Evolutionary conservation across 2,797 vertebrate species (phyloP).

Genomic region (Pagetopsis macropterus): DNA sequence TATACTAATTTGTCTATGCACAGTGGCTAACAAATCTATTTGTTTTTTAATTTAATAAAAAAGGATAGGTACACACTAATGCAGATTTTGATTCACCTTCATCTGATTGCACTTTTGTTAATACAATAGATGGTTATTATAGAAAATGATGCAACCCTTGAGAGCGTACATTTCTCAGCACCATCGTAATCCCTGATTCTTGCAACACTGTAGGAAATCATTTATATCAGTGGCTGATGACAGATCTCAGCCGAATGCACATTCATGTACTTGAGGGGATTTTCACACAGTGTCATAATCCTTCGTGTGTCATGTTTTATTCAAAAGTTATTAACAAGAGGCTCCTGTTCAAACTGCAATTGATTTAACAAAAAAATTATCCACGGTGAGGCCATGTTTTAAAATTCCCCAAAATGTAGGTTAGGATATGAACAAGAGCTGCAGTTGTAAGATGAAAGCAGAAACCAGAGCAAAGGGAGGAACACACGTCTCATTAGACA

Average conservation of each 20-base stretch:
- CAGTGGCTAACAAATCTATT: too few species aligned
- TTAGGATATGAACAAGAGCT: slow-evolving; percentile 33
- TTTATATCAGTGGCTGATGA: slow-evolving; percentile 40
- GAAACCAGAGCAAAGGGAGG: slow-evolving; percentile 34
- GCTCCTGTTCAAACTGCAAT: slow-evolving; percentile 23
- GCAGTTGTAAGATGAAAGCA: slow-evolving; percentile 42
- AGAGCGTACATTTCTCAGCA: background rate
- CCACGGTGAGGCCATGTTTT: slow-evolving; percentile 40
- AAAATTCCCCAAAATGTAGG: slow-evolving; percentile 42
- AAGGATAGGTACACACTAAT: background rate
- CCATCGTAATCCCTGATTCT: slow-evolving; percentile 14
- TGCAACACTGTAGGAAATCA: slow-evolving; percentile 26
- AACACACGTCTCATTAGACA: slow-evolving; percentile 19
- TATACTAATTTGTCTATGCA: too few species aligned
- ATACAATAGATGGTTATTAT: background rate
- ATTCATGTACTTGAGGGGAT: slow-evolving; percentile 42
- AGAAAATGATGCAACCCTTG: background rate
- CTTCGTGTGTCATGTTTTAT: slow-evolving; percentile 59
- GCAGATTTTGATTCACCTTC: background rate
- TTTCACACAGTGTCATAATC: slow-evolving; percentile 42
- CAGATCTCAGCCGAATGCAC: slow-evolving; percentile 36
- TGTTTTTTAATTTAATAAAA: background rate
- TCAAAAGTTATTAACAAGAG: slow-evolving; percentile 48
- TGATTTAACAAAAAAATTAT: slow-evolving; percentile 31
- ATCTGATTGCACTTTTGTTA: too few species aligned